Base-by-base conservation (phyloP, 30 jellyfish, hydroid and myxozoan genomes). In the Chironex yamaguchii region DNA sequence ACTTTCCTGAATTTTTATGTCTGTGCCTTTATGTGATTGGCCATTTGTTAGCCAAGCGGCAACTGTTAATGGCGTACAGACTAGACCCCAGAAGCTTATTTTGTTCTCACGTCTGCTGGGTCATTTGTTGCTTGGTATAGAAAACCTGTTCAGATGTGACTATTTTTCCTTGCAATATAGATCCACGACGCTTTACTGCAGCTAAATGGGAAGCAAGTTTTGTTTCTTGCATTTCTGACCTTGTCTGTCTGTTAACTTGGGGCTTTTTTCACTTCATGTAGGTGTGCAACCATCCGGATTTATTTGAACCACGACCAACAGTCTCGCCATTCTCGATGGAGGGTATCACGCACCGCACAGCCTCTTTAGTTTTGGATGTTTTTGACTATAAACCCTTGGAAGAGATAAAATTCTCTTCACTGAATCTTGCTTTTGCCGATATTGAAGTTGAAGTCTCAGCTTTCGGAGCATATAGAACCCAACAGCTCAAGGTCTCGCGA, bases 201-300 rank as follows among this genome's bases (percentile, higher is more conserved):
- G n/a, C n/a, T n/a, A n/a, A n/a, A n/a, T n/a, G n/a, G n/a, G n/a
- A n/a, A n/a, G n/a, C n/a, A n/a, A n/a, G n/a, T n/a, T n/a, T n/a
- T n/a, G n/a, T n/a, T n/a, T n/a, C n/a, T n/a, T n/a, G n/a, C n/a
- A n/a, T n/a, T n/a, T n/a, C n/a, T n/a, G n/a, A n/a, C n/a, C n/a
- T n/a, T 6, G 71, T 54, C 23, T n/a, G 13, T 14, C 9, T 30
- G n/a, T 68, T 17, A 30, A 30, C 13, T 22, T 30, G 1, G 20
- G 3, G 13, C 20, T 71, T 1, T 26, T 22, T 0, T 11, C 52
- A 35, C 35, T 4, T 66, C 6, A 62, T 72, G 1, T 49, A 93
- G 98, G 98, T 93, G 62, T 93, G 98, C 98, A 93, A 93, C 65
- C 98, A 93, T 70, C 98, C 98, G 1, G 98, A 93, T 62, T 77